Evolutionary conservation across 2,113 vertebrate genomes (phyloP).

Genomic region (Prinia subflava): DNA sequence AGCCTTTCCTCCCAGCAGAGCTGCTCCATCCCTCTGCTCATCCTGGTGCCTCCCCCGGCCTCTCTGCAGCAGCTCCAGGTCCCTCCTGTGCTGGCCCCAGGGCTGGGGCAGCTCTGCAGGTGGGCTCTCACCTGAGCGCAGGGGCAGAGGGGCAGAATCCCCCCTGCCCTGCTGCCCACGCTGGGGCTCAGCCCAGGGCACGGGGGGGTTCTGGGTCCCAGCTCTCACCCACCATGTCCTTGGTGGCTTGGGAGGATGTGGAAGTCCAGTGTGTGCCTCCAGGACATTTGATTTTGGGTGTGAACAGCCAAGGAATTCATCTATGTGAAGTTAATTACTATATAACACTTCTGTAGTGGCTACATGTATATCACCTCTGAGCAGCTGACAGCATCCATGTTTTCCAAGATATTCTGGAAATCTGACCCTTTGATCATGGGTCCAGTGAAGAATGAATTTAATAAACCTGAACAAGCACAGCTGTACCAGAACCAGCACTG

Average conservation of each 20-base stretch:
- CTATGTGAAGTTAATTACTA: no score
- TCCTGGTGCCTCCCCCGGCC: neutral
- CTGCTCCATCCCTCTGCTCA: neutral
- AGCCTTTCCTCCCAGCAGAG: neutral
- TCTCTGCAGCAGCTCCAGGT: neutral
- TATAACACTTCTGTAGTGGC: neutral
- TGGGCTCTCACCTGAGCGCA: neutral
- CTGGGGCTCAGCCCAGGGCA: neutral
- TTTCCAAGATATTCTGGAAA: neutral
- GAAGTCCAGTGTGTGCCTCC: neutral
- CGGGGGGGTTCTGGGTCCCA: neutral
- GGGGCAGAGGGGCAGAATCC: neutral
- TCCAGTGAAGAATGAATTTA: neutral
- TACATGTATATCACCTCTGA: neutral
- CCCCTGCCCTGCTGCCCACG: neutral
- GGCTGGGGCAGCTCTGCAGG: neutral
- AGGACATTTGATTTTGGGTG: neutral
- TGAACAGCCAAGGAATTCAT: neutral
- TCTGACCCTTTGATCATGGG: neutral
- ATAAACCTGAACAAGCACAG: neutral
- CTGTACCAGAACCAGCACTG: neutral
- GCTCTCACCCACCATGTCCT: neutral
- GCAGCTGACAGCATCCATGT: neutral
- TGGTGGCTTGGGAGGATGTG: neutral
- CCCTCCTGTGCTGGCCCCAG: neutral